Conservation (phyloP, 2,797 vertebrate genomes). For the Presbytis comata region DNA sequence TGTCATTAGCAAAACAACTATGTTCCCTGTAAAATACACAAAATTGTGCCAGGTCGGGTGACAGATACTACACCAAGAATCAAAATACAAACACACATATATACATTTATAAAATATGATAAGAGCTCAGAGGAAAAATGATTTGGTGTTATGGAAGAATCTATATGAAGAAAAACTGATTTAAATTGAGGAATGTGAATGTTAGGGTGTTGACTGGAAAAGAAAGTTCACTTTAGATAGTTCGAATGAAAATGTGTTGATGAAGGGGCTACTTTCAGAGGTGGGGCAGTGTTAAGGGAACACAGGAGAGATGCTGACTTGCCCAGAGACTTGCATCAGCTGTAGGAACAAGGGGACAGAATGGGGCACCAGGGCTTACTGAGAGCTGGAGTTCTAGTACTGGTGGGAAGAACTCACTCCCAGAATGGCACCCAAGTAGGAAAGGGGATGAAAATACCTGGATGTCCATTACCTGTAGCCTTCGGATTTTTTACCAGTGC, state of each 20-base stretch:
- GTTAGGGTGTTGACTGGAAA: not conserved
- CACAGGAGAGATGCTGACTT: not conserved
- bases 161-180: not conserved
- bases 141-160: not conserved
- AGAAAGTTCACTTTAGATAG: constrained; percentile 10
- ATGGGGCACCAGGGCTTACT: not conserved
- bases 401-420: not conserved
- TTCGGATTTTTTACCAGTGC: not conserved
- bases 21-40: not conserved
- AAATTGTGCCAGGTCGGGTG: not conserved
- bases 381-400: not conserved
- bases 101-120: not conserved
- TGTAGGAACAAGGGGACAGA: not conserved
- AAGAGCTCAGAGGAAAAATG: not conserved
- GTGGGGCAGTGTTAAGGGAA: not conserved
- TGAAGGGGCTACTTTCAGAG: not conserved
- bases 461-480: not conserved
- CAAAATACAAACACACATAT: not conserved
- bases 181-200: not conserved
- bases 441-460: not conserved
- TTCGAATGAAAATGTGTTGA: not conserved
- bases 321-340: not conserved
- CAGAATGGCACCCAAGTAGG: not conserved
- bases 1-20: constrained; percentile 11
- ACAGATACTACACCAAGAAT: constrained; percentile 17